phyloP scores from a whole-genome alignment of 2,888 invertebrate species.

The Caenorhabditis zanzibari region DNA sequence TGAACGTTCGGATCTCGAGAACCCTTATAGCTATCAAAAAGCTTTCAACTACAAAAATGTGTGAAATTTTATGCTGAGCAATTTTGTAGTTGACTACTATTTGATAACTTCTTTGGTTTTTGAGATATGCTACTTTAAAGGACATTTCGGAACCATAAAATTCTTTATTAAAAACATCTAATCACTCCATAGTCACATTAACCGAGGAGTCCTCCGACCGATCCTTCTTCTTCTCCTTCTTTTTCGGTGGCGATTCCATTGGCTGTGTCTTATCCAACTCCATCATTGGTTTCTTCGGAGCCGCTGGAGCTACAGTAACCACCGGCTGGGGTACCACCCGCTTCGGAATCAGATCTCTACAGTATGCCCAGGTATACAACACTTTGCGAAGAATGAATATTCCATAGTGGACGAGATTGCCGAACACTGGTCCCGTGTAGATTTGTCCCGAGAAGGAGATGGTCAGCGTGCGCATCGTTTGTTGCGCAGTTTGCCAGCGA shows the following conservation, averaged over 20 bases:
- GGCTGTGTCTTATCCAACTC: too few species aligned
- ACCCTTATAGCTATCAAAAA: not conserved
- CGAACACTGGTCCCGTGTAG: not conserved
- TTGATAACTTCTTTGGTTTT: too few species aligned
- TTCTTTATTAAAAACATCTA: too few species aligned
- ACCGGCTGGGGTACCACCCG: not conserved
- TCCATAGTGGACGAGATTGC: constrained; percentile 36
- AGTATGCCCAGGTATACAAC: constrained; percentile 39
- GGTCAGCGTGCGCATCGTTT: constrained; percentile 20
- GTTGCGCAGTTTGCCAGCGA: constrained; percentile 22
- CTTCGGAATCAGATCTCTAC: constrained; percentile 27
- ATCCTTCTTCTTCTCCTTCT: too few species aligned
- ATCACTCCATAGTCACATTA: too few species aligned
- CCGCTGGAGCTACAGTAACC: not conserved
- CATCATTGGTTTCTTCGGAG: too few species aligned
- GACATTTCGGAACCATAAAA: too few species aligned
- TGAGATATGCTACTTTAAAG: too few species aligned
- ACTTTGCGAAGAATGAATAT: constrained; percentile 30
- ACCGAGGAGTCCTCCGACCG: too few species aligned
- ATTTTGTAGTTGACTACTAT: too few species aligned
- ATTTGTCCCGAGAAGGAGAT: not conserved
- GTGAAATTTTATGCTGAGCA: not conserved
- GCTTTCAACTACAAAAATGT: not conserved
- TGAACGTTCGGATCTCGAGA: too few species aligned
- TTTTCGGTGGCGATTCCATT: too few species aligned